phyloP scores from a whole-genome alignment of 2,888 invertebrate species.

The Masnerella sp. region DNA sequence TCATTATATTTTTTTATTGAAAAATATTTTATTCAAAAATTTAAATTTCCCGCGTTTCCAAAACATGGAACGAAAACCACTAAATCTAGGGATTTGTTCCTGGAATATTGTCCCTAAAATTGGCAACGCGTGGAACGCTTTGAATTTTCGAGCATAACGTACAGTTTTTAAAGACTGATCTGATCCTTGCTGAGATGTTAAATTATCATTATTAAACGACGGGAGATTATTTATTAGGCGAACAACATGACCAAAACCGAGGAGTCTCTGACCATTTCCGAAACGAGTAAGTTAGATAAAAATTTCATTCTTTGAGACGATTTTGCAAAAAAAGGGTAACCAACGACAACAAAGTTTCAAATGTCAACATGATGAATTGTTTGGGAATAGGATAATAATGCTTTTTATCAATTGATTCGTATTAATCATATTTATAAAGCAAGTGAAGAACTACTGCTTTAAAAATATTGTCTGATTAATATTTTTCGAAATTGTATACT shows the following conservation, averaged over 20 bases:
- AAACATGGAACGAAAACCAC: background rate
- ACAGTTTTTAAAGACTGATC: constrained; percentile 1
- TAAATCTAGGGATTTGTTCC: background rate
- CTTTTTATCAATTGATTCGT: no score
- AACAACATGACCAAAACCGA: constrained; percentile 21
- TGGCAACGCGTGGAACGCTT: constrained; percentile 2
- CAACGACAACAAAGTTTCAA: background rate
- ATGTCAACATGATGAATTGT: background rate
- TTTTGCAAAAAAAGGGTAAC: constrained; percentile 1
- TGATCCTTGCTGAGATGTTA: background rate
- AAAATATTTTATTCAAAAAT: no score
- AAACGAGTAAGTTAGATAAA: constrained; percentile 25
- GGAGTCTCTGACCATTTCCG: background rate
- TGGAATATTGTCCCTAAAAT: constrained; percentile 9
- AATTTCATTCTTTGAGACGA: background rate
- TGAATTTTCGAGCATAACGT: constrained; percentile 22
- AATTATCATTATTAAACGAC: background rate
- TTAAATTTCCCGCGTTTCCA: background rate
- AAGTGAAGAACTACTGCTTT: no score
- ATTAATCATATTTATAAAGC: no score
- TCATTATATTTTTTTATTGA: no score
- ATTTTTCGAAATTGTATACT: no score
- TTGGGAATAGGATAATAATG: background rate
- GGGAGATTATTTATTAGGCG: background rate
- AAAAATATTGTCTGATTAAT: no score